Percentiles rank a stretch among this genome's conserved stretches.
Conservation (phyloP, 2,113 vertebrate species). For the Paratilapia polleni region DNA sequence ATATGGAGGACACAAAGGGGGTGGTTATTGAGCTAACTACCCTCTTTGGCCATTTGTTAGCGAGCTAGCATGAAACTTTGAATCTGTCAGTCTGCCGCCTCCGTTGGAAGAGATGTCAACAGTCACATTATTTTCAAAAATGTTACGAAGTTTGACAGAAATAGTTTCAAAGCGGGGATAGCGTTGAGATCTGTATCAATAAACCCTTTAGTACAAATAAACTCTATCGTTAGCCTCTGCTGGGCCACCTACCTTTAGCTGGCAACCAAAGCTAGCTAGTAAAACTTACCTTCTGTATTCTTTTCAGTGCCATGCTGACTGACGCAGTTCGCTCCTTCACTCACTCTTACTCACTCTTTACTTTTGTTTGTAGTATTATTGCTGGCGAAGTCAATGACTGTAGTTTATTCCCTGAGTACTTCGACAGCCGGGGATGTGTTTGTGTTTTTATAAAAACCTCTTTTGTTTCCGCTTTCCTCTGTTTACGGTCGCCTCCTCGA, state of each 20-base stretch:
- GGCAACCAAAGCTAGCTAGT: not conserved
- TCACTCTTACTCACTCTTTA: not conserved
- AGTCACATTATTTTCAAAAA: not conserved
- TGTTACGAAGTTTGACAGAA: not conserved
- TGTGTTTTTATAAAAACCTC: slow-evolving; percentile 51
- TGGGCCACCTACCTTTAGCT: slow-evolving; percentile 32
- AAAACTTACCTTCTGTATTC: slow-evolving; percentile 66
- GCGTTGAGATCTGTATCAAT: not conserved
- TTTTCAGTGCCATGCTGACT: slow-evolving; percentile 61
- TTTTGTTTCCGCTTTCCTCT: slow-evolving; percentile 63
- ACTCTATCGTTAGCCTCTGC: slow-evolving; percentile 4
- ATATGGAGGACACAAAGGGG: not conserved
- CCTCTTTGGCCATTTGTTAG: slow-evolving; percentile 7
- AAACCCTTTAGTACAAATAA: not conserved
- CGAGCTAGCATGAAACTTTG: slow-evolving; percentile 43
- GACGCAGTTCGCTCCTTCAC: not conserved
- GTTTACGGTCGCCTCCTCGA: slow-evolving; percentile 36
- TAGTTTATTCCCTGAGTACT: slow-evolving; percentile 34
- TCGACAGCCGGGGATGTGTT: slow-evolving; percentile 31
- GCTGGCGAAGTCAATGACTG: not conserved
- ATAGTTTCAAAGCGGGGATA: not conserved
- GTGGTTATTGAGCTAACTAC: not conserved
- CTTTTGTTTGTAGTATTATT: not conserved
- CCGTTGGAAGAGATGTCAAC: slow-evolving; percentile 1
- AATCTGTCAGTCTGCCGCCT: not conserved